These are phyloP conservation scores for Eclectus roratus DNA, from an alignment of 2,113 vertebrate species.

Conservation along the genomic window DNA sequence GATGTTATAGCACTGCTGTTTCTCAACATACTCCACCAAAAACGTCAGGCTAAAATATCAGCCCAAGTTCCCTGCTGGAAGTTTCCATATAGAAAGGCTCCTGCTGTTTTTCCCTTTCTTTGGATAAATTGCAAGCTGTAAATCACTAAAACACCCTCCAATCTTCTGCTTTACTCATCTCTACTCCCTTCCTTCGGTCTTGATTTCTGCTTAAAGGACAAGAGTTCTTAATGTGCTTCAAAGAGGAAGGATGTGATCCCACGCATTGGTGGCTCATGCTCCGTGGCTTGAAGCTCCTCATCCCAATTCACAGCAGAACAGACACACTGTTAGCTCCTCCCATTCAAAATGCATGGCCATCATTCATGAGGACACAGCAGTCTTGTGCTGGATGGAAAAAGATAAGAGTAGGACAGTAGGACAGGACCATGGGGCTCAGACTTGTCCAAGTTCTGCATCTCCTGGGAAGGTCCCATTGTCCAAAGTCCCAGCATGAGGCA, in stretches of 20 bases:
- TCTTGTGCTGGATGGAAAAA: not conserved
- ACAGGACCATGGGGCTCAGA: not conserved
- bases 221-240: not conserved
- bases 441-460: not conserved
- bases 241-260: not conserved
- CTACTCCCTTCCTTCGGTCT: not conserved
- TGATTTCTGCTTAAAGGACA: not conserved
- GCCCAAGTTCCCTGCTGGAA: not conserved
- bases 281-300: rapidly evolving
- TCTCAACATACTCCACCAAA: not conserved
- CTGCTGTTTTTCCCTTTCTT: not conserved
- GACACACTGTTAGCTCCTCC: not conserved
- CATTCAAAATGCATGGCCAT: not conserved
- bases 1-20: not conserved
- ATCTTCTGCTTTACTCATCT: not conserved
- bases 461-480: not conserved
- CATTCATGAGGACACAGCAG: rapidly evolving
- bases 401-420: not conserved
- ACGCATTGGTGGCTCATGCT: not conserved
- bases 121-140: not conserved
- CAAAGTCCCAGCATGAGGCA: not conserved
- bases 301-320: not conserved
- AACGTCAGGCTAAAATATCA: not conserved
- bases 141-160: not conserved
- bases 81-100: not conserved